These are phyloP conservation scores for Syngnathus floridae DNA, from an alignment of 2,113 vertebrate species.

Conservation along the genomic window DNA sequence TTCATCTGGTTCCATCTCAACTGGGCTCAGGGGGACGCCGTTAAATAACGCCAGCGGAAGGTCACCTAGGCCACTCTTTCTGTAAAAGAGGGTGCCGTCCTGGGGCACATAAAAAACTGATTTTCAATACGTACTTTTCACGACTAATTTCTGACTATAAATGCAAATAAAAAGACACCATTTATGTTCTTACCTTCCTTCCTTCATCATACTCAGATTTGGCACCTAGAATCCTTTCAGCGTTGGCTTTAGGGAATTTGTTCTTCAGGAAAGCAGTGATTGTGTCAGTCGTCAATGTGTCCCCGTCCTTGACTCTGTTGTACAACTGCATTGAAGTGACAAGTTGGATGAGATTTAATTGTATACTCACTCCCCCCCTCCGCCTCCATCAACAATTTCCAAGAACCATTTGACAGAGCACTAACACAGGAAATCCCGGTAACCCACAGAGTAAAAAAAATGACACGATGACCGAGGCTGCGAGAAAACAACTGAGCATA, in stretches of 20 bases:
- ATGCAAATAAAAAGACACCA: background rate
- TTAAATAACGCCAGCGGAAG: conserved; percentile 92
- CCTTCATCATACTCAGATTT: conserved; percentile 79
- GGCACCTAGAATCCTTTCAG: conserved; percentile 73
- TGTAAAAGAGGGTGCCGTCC: conserved; percentile 83
- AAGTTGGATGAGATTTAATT: conserved; percentile 34
- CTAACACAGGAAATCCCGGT: conserved; percentile 21
- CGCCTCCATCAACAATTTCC: conserved; percentile 30
- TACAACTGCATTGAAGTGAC: conserved; percentile 77
- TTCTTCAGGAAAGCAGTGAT: conserved; percentile 75
- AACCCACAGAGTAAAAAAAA: conserved; percentile 33
- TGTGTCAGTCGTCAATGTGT: conserved; percentile 70
- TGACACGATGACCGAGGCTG: conserved; percentile 19
- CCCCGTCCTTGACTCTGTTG: conserved; percentile 67
- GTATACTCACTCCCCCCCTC: conserved; percentile 24
- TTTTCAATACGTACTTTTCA: background rate
- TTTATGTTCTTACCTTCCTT: conserved; percentile 72
- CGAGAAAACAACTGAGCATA: conserved; percentile 30
- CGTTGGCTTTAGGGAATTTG: conserved; percentile 76
- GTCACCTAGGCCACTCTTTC: conserved; percentile 78
- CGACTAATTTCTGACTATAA: background rate
- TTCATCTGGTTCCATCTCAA: conserved; percentile 79
- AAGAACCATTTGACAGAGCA: conserved; percentile 24
- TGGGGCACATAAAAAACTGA: conserved; percentile 46
- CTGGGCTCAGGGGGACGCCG: conserved; percentile 78